A percentile compares a stretch with the other conserved stretches of the same genome.
Evolutionary conservation across 1,140 invertebrate genomes (phyloP).

Genomic region (Heliconius hermathena): DNA sequence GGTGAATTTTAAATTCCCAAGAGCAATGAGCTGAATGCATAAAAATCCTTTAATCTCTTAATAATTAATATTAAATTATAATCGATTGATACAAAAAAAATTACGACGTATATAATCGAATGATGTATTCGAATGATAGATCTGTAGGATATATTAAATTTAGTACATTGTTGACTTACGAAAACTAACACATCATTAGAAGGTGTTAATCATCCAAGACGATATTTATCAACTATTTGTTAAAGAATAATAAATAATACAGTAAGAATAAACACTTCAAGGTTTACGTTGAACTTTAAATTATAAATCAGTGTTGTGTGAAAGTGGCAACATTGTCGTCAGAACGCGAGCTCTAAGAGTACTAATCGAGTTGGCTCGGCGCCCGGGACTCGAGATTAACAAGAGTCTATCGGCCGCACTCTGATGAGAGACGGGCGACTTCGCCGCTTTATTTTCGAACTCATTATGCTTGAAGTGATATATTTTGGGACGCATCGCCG

Average conservation of each 20-base stretch:
- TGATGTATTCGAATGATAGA: too few species aligned
- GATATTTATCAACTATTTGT: conserved; percentile 35
- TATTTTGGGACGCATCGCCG: conserved; percentile 66
- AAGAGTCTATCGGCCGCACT: conserved; percentile 66
- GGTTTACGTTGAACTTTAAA: conserved; percentile 21
- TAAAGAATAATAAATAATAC: conserved; percentile 26
- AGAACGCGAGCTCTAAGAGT: conserved; percentile 52
- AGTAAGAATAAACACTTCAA: conserved; percentile 21
- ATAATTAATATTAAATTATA: conserved; percentile 31
- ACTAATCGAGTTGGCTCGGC: conserved; percentile 67
- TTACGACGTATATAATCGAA: too few species aligned
- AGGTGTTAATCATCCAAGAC: conserved; percentile 46
- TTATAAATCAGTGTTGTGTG: conserved; percentile 41
- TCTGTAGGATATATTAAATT: conserved; percentile 46
- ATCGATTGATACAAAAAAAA: too few species aligned
- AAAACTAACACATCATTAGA: conserved; percentile 53
- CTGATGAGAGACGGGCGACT: conserved; percentile 68
- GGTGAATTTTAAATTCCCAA: conserved; percentile 52
- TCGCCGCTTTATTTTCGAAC: conserved; percentile 77
- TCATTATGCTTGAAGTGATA: conserved; percentile 79
- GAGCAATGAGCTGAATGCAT: conserved; percentile 55
- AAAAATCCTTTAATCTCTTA: conserved; percentile 34
- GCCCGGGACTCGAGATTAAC: conserved; percentile 57
- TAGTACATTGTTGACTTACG: conserved; percentile 60
- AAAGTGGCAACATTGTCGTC: conserved; percentile 56